phyloP scores from a whole-genome alignment of 2,797 vertebrate species.

The Coccyzus lansbergi region DNA sequence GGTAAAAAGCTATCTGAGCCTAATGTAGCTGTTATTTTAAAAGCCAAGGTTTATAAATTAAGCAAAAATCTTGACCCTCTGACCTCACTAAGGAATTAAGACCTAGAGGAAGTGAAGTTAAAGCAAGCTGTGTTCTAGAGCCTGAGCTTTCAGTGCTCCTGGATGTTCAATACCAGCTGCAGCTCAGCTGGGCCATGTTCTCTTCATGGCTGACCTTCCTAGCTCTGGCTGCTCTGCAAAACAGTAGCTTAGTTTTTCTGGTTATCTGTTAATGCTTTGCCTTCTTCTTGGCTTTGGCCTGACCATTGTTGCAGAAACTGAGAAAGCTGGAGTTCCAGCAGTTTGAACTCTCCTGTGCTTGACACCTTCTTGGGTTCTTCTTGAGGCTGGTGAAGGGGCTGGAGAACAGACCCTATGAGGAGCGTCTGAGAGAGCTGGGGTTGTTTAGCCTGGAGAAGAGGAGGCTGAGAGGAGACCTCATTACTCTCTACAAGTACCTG shows the following conservation, averaged over 20 bases:
- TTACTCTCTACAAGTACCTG: too few relatives aligned
- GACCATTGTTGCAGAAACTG: fast-evolving
- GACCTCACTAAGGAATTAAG: background rate
- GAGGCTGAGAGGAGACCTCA: too few relatives aligned
- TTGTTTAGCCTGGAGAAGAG: too few relatives aligned
- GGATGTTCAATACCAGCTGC: background rate
- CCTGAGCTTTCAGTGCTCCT: background rate
- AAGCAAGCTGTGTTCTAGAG: background rate
- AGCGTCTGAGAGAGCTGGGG: too few relatives aligned
- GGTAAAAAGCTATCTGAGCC: background rate
- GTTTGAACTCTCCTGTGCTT: background rate
- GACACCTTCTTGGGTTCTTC: background rate
- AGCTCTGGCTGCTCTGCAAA: background rate
- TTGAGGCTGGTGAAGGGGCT: too few relatives aligned
- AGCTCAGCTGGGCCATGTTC: background rate
- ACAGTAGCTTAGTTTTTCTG: background rate
- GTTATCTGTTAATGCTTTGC: fast-evolving
- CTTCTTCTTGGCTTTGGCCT: background rate
- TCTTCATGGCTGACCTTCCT: background rate
- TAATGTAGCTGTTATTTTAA: background rate
- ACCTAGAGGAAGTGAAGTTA: background rate
- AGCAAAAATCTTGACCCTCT: background rate
- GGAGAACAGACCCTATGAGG: too few relatives aligned
- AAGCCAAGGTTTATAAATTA: background rate
- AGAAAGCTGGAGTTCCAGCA: background rate